phyloP scores from a whole-genome alignment of 2,888 invertebrate genomes.

The Neoascia interrupta region DNA sequence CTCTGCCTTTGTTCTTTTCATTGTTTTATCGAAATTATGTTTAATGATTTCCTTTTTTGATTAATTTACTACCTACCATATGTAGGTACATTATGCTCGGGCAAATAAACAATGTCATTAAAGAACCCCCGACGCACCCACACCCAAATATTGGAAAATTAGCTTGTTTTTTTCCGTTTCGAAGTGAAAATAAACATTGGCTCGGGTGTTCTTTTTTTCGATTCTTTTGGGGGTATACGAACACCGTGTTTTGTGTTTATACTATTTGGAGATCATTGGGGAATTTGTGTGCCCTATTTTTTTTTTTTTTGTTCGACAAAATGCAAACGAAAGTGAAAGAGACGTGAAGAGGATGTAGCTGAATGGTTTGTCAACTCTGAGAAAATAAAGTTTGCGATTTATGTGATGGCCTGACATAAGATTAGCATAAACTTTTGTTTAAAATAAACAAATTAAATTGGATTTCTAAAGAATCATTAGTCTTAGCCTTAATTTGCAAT shows the following conservation, averaged over 20 bases:
- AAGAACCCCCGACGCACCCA: slow-evolving; percentile 22
- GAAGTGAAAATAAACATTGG: slow-evolving; percentile 49
- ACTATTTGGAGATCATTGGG: not conserved
- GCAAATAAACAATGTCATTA: not conserved
- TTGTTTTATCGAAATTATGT: slow-evolving; percentile 52
- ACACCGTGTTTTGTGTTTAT: not conserved
- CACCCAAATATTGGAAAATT: slow-evolving; percentile 29
- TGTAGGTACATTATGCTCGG: slow-evolving; percentile 8
- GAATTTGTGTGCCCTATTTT: slow-evolving; percentile 9
- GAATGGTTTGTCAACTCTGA: slow-evolving; percentile 1
- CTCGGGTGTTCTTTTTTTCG: slow-evolving; percentile 1
- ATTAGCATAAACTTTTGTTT: no score
- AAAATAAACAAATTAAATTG: no score
- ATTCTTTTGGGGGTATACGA: slow-evolving; percentile 5
- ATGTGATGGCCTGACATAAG: not conserved
- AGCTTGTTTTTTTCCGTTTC: not conserved
- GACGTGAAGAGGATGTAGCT: not conserved
- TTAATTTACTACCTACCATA: slow-evolving; percentile 65
- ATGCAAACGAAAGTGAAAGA: slow-evolving; percentile 1
- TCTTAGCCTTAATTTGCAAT: no score
- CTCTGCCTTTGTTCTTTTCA: slow-evolving; percentile 44
- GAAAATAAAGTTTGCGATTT: not conserved
- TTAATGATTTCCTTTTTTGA: slow-evolving; percentile 50
- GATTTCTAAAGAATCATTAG: no score
- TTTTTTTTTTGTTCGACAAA: not conserved